Conservation (phyloP, 2,797 vertebrate species). For the Rhinichthys osculus region DNA sequence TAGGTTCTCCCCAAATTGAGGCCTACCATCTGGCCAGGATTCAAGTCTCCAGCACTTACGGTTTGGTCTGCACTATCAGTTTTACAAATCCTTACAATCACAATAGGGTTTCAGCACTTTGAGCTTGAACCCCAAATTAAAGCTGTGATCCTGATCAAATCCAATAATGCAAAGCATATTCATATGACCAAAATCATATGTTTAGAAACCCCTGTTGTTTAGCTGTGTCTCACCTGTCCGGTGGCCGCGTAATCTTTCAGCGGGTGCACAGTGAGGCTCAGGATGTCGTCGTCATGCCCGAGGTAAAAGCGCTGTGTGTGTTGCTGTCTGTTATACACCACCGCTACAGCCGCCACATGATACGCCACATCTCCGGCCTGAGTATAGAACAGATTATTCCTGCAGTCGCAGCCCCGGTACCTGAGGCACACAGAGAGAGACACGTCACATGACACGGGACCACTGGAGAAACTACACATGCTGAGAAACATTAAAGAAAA, state of each 20-base stretch:
- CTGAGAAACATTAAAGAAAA: neutral
- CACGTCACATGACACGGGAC: neutral
- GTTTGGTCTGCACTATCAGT: too few species aligned
- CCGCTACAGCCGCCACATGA: constrained; percentile 89
- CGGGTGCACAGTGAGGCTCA: constrained; percentile 90
- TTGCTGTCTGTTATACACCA: constrained; percentile 88
- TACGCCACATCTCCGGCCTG: constrained; percentile 92
- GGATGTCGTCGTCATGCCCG: constrained; percentile 93
- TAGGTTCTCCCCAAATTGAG: too few species aligned
- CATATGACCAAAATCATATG: too few species aligned
- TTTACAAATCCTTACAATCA: too few species aligned
- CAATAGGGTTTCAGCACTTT: too few species aligned
- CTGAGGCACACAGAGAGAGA: constrained; percentile 69
- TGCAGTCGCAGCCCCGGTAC: constrained; percentile 93
- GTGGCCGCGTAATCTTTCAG: constrained; percentile 92
- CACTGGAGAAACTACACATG: neutral
- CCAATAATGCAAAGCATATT: neutral
- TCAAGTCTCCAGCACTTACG: too few species aligned
- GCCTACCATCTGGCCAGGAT: too few species aligned
- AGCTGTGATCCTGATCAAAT: neutral
- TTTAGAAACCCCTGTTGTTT: neutral
- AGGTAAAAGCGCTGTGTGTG: constrained; percentile 93
- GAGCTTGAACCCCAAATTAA: too few species aligned
- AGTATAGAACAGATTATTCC: constrained; percentile 96
- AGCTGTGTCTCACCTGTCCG: constrained; percentile 80